These are phyloP conservation scores for Sinopyrophorus schimmeli DNA, from an alignment of 2,888 invertebrate genomes.

Conservation along the genomic window DNA sequence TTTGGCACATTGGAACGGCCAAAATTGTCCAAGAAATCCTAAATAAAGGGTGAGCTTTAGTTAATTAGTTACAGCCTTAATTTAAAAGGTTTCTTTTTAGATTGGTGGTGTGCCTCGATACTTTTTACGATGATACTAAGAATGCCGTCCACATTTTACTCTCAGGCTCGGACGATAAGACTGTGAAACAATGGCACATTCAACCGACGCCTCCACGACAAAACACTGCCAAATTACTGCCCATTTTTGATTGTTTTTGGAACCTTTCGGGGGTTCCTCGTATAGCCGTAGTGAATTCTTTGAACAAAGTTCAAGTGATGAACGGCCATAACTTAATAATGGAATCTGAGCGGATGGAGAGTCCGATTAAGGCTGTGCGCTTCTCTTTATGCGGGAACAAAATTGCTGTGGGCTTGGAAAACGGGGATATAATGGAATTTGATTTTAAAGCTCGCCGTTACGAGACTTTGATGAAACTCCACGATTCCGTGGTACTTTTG, in stretches of 20 bases:
- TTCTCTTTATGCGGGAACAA: conserved; percentile 46
- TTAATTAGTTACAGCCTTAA: neutral
- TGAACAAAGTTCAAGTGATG: conserved; percentile 44
- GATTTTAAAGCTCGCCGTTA: conserved; percentile 40
- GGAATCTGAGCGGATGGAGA: conserved; percentile 38
- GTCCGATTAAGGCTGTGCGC: conserved; percentile 41
- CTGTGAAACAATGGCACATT: conserved; percentile 47
- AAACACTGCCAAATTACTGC: conserved; percentile 33
- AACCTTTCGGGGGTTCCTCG: conserved; percentile 24
- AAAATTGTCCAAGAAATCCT: conserved; percentile 37
- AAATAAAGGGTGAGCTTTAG: conserved; percentile 40
- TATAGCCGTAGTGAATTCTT: conserved; percentile 37
- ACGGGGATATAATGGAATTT: conserved; percentile 44
- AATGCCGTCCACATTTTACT: conserved; percentile 45
- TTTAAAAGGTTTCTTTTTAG: too few species aligned
- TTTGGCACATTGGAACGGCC: conserved; percentile 49
- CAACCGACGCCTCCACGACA: conserved; percentile 38
- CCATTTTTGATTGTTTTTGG: conserved; percentile 43
- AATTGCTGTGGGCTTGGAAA: conserved; percentile 46
- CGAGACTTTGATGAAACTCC: conserved; percentile 36
- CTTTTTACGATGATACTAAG: conserved; percentile 42
- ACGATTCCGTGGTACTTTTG: conserved; percentile 37
- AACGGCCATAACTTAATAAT: conserved; percentile 41
- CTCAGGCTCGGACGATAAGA: conserved; percentile 46
- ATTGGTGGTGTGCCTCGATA: conserved; percentile 45